Conservation (phyloP, 2,888 invertebrate species). For the Acronicta leporina region DNA sequence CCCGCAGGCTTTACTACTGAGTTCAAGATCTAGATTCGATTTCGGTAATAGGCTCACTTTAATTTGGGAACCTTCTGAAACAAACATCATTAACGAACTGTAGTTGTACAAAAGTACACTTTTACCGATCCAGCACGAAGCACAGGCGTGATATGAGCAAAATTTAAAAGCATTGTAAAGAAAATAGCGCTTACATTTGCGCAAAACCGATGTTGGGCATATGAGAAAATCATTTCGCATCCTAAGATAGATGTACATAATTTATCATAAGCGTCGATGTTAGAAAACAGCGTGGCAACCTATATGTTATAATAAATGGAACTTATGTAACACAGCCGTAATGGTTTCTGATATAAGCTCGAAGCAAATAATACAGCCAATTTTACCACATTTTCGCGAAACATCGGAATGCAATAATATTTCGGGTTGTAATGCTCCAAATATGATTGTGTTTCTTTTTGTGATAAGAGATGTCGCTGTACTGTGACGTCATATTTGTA, state of each 20-base stretch:
- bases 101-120: too few species aligned
- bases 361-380: background rate
- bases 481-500: too few species aligned
- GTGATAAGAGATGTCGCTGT: too few species aligned
- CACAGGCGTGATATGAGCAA: background rate
- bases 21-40: too few species aligned
- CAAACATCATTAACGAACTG: too few species aligned
- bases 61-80: too few species aligned
- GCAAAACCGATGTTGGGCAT: constrained; percentile 24
- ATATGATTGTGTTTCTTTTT: too few species aligned
- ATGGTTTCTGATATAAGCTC: background rate
- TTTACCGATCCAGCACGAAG: too few species aligned
- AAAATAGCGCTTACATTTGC: background rate
- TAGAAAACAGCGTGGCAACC: constrained; percentile 9
- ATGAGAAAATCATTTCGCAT: constrained; percentile 18
- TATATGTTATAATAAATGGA: constrained; percentile 7
- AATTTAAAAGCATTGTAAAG: constrained; percentile 23
- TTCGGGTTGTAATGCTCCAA: background rate
- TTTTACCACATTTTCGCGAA: too few species aligned
- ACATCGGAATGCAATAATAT: background rate
- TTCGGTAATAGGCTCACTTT: too few species aligned
- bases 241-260: constrained; percentile 36
- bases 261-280: constrained; percentile 41
- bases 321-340: background rate
- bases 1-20: too few species aligned